A percentile compares a stretch with the other conserved stretches of the same genome.
These are phyloP conservation scores for Disparrhopalites patrizii DNA, from an alignment of 2,888 invertebrate species.

Conservation along the genomic window DNA sequence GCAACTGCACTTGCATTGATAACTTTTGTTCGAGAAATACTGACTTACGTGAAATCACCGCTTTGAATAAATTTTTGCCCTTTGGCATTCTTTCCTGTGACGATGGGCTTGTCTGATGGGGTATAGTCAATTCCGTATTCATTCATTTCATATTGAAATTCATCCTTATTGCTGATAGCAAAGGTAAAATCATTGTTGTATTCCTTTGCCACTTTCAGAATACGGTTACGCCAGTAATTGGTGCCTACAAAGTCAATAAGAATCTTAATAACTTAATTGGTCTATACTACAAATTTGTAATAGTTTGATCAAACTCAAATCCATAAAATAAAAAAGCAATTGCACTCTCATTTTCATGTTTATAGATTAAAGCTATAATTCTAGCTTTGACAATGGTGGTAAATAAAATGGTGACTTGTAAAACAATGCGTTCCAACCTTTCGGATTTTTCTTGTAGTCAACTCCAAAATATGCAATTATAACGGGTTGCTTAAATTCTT, in stretches of 20 bases:
- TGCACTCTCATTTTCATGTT: too few relatives aligned
- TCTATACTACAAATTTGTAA: too few relatives aligned
- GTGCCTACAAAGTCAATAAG: conserved; percentile 61
- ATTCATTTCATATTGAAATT: conserved; percentile 89
- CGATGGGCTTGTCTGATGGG: conserved; percentile 81
- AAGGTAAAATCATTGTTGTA: conserved; percentile 67
- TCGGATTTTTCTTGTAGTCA: conserved; percentile 93
- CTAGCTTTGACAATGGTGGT: too few relatives aligned
- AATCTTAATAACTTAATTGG: too few relatives aligned
- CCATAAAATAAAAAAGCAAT: not conserved
- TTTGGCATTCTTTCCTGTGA: conserved; percentile 72
- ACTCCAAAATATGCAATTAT: conserved; percentile 89
- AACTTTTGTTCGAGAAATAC: too few relatives aligned
- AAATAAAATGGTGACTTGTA: not conserved
- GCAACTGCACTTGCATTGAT: not conserved
- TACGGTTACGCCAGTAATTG: conserved; percentile 97
- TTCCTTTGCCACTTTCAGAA: conserved; percentile 80
- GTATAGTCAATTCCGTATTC: conserved; percentile 88
- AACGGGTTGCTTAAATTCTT: conserved; percentile 83
- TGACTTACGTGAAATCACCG: conserved; percentile 65
- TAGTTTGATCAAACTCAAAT: not conserved
- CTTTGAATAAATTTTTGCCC: conserved; percentile 86
- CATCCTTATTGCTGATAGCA: conserved; percentile 87
- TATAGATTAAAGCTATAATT: too few relatives aligned
- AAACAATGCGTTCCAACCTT: conserved; percentile 63